Conservation (phyloP, 2,888 invertebrate species). For the Lithophane leautieri region DNA sequence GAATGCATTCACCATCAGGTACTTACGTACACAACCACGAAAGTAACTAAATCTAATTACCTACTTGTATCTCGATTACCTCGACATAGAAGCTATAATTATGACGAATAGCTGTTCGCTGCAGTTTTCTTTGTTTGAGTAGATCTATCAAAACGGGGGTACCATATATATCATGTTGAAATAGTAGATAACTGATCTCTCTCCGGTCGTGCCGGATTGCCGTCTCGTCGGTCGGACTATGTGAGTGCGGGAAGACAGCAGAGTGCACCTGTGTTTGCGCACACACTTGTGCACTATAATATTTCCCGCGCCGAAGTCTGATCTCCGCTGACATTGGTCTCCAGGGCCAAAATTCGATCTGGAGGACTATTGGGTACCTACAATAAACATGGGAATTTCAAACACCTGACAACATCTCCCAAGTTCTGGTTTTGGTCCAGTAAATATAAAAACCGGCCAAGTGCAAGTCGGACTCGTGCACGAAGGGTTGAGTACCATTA, state of each 20-base stretch:
- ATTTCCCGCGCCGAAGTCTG: not conserved
- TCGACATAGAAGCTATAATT: too few species aligned
- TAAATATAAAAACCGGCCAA: too few species aligned
- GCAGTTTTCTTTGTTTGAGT: not conserved
- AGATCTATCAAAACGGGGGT: not conserved
- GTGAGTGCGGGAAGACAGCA: not conserved
- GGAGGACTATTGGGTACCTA: not conserved
- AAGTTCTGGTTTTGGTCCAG: not conserved
- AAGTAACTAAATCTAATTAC: not conserved
- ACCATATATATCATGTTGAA: too few species aligned
- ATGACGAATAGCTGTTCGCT: not conserved
- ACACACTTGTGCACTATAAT: not conserved
- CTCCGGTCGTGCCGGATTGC: too few species aligned
- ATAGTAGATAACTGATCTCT: not conserved
- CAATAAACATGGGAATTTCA: not conserved
- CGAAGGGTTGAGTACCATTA: too few species aligned
- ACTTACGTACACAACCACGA: constrained; percentile 32
- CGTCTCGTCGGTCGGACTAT: not conserved
- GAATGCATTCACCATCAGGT: constrained; percentile 88
- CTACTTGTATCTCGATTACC: not conserved
- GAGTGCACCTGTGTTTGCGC: not conserved
- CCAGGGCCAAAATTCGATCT: too few species aligned
- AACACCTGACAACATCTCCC: not conserved
- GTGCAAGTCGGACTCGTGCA: too few species aligned
- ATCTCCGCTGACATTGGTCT: too few species aligned